A percentile compares a stretch with the other conserved stretches of the same genome.
These are phyloP conservation scores for Colletes gigas DNA, from an alignment of 1,140 invertebrate genomes.

Conservation along the genomic window DNA sequence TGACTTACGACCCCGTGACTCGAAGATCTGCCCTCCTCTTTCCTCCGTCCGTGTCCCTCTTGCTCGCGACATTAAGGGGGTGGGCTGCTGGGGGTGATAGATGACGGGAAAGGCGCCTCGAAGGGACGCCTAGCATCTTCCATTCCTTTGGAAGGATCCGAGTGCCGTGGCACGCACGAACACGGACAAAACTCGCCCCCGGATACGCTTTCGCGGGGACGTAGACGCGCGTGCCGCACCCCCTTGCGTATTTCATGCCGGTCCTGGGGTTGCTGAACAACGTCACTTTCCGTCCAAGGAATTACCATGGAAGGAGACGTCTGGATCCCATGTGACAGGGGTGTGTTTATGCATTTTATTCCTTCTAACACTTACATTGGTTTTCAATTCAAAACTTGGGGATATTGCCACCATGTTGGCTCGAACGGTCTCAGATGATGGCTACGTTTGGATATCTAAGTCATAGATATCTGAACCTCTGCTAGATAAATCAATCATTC, in stretches of 20 bases:
- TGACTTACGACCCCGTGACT: slow-evolving; percentile 57
- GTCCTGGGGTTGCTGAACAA: slow-evolving; percentile 15
- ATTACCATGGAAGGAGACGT: slow-evolving; percentile 4
- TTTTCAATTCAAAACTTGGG: neutral
- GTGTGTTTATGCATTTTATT: neutral
- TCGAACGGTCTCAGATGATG: too few relatives aligned
- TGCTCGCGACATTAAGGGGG: slow-evolving; percentile 57
- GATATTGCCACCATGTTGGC: too few relatives aligned
- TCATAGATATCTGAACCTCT: too few relatives aligned
- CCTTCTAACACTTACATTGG: slow-evolving; percentile 7
- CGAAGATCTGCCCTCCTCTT: slow-evolving; percentile 25
- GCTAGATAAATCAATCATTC: too few relatives aligned
- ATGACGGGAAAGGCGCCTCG: slow-evolving; percentile 65
- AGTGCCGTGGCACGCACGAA: slow-evolving; percentile 39
- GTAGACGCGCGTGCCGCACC: slow-evolving; percentile 17
- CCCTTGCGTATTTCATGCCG: slow-evolving; percentile 27
- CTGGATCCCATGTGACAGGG: neutral
- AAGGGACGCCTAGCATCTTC: slow-evolving; percentile 64
- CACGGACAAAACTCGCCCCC: slow-evolving; percentile 35
- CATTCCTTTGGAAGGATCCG: slow-evolving; percentile 56
- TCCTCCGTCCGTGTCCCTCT: slow-evolving; percentile 19
- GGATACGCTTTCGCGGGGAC: slow-evolving; percentile 14
- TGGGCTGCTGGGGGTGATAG: slow-evolving; percentile 51
- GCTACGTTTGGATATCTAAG: too few relatives aligned
- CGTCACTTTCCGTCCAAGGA: slow-evolving; percentile 2